Conservation (phyloP, 2,113 vertebrate genomes). For the Platysteira castanea region DNA sequence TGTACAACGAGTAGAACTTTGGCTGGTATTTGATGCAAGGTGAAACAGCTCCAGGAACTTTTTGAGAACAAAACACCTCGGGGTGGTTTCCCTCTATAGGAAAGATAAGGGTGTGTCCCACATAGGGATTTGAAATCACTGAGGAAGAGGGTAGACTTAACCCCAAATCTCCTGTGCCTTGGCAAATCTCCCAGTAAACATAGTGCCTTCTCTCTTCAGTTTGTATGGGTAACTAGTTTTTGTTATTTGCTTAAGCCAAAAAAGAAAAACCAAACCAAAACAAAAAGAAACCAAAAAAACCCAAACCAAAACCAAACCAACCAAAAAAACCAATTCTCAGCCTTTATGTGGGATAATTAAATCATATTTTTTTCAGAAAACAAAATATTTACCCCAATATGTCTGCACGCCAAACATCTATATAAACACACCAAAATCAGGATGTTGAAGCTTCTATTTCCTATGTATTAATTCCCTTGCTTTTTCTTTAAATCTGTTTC, state of each 20-base stretch:
- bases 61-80: not conserved
- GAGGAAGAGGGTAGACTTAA: not conserved
- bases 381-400: not conserved
- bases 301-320: not conserved
- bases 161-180: not conserved
- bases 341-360: not conserved
- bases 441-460: not conserved
- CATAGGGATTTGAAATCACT: not conserved
- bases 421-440: not conserved
- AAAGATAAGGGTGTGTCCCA: not conserved
- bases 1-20: not conserved
- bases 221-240: not conserved
- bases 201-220: not conserved
- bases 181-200: not conserved
- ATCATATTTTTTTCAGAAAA: not conserved
- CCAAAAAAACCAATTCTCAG: not conserved
- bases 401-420: not conserved
- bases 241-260: not conserved
- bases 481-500: not conserved
- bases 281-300: not conserved
- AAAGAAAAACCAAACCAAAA: not conserved
- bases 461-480: not conserved
- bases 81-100: not conserved
- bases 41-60: not conserved
- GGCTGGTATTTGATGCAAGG: not conserved